Evolutionary conservation across 1,140 invertebrate genomes (phyloP), one percentile per base, ranked within the genome.

Genomic region (Cheumatopsyche charites): DNA sequence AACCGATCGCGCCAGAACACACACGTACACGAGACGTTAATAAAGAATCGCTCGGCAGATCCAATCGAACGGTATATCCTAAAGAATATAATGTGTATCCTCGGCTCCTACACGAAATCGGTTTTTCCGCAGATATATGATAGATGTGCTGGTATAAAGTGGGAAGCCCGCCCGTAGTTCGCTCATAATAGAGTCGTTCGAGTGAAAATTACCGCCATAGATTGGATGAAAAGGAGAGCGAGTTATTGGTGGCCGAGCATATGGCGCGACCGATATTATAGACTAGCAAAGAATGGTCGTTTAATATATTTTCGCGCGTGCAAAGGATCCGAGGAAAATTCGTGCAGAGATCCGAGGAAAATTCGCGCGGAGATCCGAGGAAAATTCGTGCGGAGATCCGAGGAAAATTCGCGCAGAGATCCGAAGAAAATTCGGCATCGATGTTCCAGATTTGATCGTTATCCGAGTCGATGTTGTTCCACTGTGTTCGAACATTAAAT

Each of bases 241-340:
- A 17, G 55, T 58, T 58, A 58, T 58, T 58, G 55, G 55, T 58
- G 55, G 55, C 19, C 55, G 55, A 58, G 55, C 55, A 58, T 58
- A 58, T 58, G 55, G 55, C 21, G 7, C 55, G 55, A 58, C 23
- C 55, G 21, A 36, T 36, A 36, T 23, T 23, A 23, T 26, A 21
- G 21, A 19, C 12, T 58, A 58, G 25, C 55, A 58, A 58, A 58
- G 21, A 58, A 23, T 36, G 29, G 29, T 36, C 29, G 29, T 36
- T 36, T 36, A 36, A 36, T 36, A 36, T 36, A 36, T 36, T 36
- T 36, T 36, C 29, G 29, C 9, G 29, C 9, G 29, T 36, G 29
- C 9, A 9, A 36, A 36, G 29, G 29, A 36, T 36, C 29, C 29
- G 29, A 36, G 29, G 29, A 9, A 36, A 36, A 36, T 36, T 36